Base-by-base conservation (phyloP, 2,113 vertebrate genomes). In the Entelurus aequoreus region DNA sequence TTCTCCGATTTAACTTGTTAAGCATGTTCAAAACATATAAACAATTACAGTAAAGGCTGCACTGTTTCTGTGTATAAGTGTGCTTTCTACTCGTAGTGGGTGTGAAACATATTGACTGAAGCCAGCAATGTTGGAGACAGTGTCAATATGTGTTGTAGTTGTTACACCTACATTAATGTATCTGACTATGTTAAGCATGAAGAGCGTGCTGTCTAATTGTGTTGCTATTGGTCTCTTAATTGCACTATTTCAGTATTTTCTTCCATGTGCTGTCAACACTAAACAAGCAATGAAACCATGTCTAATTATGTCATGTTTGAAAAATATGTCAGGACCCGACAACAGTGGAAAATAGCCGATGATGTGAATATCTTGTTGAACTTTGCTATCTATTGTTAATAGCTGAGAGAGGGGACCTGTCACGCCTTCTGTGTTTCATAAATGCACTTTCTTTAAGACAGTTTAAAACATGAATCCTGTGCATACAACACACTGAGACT, bases 41-140 rank as follows among this genome's bases (percentile, higher is more conserved):
- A 9, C n/a, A 4, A 15, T 50, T 15, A 50, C 48, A 8, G 47
- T 37, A 60, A 36, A 54, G 35, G 37, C 50, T 52, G 35, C 19
- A 46, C 19, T 35, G 44, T 62, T 36, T 4, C 12, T 63, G 42
- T 56, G 2, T 48, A 14, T 60, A 38, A 56, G 42, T 58, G 54
- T 42, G 11, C 9, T 0, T 40, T 14, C 14, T 44, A 37, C 38
- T 57, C 12, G 8, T 40, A 19, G 21, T 59, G 2, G 48, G 40
- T 50, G 54, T 13, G 48, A 50, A 60, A 48, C 5, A 28, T 57
- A 68, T 62, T 35, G 48, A 69, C 52, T 38, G 40, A 60, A 70
- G 55, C 61, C 42, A 46, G 57, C 40, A 7, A 15, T 16, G 3
- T 38, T 28, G 55, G 15, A 51, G 48, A 63, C 1, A 4, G 35